These are phyloP conservation scores for Gymnothorax reevesii DNA, from an alignment of 2,797 vertebrate species.

Conservation along the genomic window DNA sequence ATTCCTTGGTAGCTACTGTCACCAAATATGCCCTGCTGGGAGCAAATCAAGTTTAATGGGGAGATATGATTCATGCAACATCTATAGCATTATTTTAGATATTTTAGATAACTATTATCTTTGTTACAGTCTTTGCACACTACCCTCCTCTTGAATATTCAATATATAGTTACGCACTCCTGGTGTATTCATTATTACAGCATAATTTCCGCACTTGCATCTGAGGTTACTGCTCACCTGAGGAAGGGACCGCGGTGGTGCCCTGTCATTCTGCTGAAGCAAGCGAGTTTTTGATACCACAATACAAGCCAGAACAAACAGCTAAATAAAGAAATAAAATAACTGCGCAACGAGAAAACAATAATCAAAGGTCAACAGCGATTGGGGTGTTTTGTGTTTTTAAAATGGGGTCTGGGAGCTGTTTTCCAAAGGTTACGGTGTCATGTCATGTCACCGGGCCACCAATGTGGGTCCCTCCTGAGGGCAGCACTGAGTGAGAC, in stretches of 20 bases:
- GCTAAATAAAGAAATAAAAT: constrained; percentile 48
- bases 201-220: no score
- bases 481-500: constrained; percentile 78
- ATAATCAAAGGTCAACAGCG: constrained; percentile 84
- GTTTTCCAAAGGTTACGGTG: constrained; percentile 84
- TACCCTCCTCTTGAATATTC: no score
- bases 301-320: constrained; percentile 62
- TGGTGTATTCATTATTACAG: no score
- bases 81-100: no score
- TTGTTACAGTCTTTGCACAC: no score
- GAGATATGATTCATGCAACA: no score
- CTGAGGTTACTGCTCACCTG: no score
- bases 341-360: constrained; percentile 66
- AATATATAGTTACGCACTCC: no score
- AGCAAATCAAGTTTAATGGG: no score
- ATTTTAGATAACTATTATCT: no score
- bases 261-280: not conserved
- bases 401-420: constrained; percentile 83
- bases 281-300: constrained; percentile 71
- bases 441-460: constrained; percentile 75
- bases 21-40: no score
- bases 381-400: constrained; percentile 72
- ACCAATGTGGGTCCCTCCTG: constrained; percentile 68
- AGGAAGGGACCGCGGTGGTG: not conserved
- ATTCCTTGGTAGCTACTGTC: no score